Conservation (phyloP, 2,888 invertebrate species). For the Pocota personata region DNA sequence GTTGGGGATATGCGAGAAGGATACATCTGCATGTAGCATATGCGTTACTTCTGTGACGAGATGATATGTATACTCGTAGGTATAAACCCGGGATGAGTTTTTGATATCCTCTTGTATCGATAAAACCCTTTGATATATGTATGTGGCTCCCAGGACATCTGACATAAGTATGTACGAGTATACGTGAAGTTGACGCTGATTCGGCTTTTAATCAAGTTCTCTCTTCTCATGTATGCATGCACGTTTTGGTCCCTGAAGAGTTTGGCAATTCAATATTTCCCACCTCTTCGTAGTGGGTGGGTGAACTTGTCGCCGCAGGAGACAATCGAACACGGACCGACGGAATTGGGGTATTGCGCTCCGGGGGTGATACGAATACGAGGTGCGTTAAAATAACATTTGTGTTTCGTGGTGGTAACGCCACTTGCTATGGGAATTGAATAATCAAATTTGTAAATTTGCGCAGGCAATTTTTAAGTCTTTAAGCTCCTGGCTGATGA, state of each 20-base stretch:
- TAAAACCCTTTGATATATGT: constrained; percentile 51
- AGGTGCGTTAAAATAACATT: constrained; percentile 60
- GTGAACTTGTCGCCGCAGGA: constrained; percentile 55
- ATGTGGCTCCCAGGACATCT: constrained; percentile 37
- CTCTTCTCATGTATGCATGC: constrained; percentile 29
- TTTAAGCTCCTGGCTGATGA: constrained; percentile 6
- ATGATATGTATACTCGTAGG: constrained; percentile 4
- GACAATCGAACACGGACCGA: constrained; percentile 50
- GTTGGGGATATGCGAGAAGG: constrained; percentile 46
- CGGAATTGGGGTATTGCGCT: constrained; percentile 12
- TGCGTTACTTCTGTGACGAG: constrained; percentile 53
- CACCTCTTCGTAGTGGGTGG: constrained; percentile 31
- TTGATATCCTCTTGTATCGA: constrained; percentile 57
- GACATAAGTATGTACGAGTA: constrained; percentile 49
- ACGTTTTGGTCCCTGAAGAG: constrained; percentile 60
- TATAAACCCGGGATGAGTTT: constrained; percentile 42
- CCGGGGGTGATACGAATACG: constrained; percentile 36
- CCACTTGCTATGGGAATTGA: constrained; percentile 14
- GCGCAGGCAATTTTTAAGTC: constrained; percentile 8
- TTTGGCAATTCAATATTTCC: constrained; percentile 62
- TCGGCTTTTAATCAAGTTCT: constrained; percentile 68
- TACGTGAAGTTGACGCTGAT: constrained; percentile 48
- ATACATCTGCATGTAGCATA: constrained; percentile 56
- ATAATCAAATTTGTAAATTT: constrained; percentile 34
- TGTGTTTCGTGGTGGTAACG: not conserved